phyloP scores from a whole-genome alignment of 2,797 vertebrate species.

The Champsocephalus esox region DNA sequence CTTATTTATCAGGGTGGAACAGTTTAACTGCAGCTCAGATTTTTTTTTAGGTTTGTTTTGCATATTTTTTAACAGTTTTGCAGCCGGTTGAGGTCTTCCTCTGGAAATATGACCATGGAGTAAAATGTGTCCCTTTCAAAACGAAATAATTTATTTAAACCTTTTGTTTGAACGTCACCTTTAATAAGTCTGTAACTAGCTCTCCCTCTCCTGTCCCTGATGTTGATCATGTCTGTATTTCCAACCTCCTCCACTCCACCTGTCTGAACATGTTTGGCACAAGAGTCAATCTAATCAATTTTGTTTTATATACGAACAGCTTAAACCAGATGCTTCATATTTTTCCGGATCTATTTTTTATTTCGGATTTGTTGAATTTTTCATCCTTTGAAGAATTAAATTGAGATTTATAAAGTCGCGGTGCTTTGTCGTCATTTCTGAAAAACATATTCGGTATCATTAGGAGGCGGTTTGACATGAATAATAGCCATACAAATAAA shows the following conservation, averaged over 20 bases:
- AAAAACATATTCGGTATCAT: constrained; percentile 9
- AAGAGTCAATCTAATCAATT: constrained; percentile 7
- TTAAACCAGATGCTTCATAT: constrained; percentile 16
- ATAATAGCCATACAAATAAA: constrained; percentile 29
- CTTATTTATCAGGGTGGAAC: constrained; percentile 32
- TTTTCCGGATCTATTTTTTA: constrained; percentile 10
- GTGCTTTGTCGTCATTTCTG: constrained; percentile 21
- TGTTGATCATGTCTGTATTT: not conserved
- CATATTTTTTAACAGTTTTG: constrained; percentile 4
- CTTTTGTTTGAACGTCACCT: not conserved
- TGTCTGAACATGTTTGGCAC: constrained; percentile 2
- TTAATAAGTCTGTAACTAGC: not conserved
- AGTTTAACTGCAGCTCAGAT: constrained; percentile 24
- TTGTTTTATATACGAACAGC: constrained; percentile 12
- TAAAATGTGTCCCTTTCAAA: constrained; percentile 19
- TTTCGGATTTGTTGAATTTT: constrained; percentile 4
- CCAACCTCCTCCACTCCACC: not conserved
- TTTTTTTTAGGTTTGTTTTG: not conserved
- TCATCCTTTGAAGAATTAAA: constrained; percentile 23
- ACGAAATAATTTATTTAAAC: constrained; percentile 19
- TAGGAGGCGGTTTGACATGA: constrained; percentile 22
- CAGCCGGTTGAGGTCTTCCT: constrained; percentile 16
- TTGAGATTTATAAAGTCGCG: constrained; percentile 15
- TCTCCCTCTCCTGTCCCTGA: not conserved
- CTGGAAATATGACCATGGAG: constrained; percentile 2